Conservation (phyloP, 64 coral and sea anemone species). For the Anthopleura sola region DNA sequence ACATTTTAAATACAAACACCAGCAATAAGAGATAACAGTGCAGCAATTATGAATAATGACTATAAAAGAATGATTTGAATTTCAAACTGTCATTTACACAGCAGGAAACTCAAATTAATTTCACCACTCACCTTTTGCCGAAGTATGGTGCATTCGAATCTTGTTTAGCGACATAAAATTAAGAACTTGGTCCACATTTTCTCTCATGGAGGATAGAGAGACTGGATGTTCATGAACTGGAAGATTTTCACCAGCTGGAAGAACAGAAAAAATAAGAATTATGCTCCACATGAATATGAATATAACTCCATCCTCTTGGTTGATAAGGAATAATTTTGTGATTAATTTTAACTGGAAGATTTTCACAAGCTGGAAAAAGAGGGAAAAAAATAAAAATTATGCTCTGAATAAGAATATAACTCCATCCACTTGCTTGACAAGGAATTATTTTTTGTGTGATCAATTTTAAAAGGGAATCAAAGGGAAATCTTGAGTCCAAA, state of each 20-base stretch:
- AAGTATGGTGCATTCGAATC: constrained; percentile 88
- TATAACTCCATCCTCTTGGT: background rate
- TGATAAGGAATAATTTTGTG: background rate
- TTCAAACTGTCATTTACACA: background rate
- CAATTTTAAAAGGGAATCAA: background rate
- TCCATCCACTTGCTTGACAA: too few species aligned
- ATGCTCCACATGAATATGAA: background rate
- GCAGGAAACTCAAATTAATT: background rate
- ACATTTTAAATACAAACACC: too few species aligned
- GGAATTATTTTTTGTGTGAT: background rate
- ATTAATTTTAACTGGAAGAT: constrained; percentile 54
- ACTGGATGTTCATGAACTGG: constrained; percentile 70
- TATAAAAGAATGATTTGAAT: background rate
- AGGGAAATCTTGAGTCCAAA: too few species aligned
- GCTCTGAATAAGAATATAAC: background rate
- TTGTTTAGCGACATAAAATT: constrained; percentile 88
- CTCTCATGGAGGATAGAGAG: constrained; percentile 67
- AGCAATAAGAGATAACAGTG: too few species aligned
- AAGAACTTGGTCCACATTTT: constrained; percentile 94
- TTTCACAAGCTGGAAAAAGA: constrained; percentile 82
- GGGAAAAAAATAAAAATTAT: background rate
- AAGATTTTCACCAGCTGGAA: constrained; percentile 89
- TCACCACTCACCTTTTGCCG: constrained; percentile 55
- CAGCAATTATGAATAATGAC: too few species aligned
- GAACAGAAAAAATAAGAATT: constrained; percentile 3